Conservation (phyloP, 2,113 vertebrate genomes). For the Forbesichthys papilliferus region DNA sequence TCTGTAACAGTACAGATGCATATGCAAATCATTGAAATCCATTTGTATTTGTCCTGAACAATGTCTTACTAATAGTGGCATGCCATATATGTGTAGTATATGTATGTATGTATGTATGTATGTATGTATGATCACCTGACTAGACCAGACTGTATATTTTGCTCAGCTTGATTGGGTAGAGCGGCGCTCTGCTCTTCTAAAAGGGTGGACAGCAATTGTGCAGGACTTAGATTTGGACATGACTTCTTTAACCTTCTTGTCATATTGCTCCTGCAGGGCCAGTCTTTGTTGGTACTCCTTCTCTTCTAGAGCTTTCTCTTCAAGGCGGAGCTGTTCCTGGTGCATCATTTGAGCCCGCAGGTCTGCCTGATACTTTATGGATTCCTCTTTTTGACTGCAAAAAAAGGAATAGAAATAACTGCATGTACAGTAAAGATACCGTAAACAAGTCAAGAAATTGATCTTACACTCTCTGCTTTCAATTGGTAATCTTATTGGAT, state of each 20-base stretch:
- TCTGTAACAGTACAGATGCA: too few relatives aligned
- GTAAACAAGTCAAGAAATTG: too few relatives aligned
- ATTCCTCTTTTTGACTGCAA: slow-evolving; percentile 65
- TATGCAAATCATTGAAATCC: too few relatives aligned
- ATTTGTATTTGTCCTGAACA: too few relatives aligned
- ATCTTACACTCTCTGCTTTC: too few relatives aligned
- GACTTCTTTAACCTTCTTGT: slow-evolving; percentile 69
- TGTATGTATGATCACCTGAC: too few relatives aligned
- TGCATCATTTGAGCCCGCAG: slow-evolving; percentile 79
- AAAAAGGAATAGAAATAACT: background rate
- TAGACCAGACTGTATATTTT: too few relatives aligned
- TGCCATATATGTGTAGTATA: too few relatives aligned
- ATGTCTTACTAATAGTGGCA: too few relatives aligned
- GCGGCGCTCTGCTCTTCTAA: slow-evolving; percentile 71
- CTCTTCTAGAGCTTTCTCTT: slow-evolving; percentile 65
- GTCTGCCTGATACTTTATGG: slow-evolving; percentile 72
- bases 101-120: too few relatives aligned
- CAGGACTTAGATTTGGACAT: slow-evolving; percentile 52
- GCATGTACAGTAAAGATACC: background rate
- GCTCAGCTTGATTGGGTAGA: background rate
- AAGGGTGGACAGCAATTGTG: slow-evolving; percentile 68
- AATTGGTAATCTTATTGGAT: too few relatives aligned
- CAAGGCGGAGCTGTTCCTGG: slow-evolving; percentile 53
- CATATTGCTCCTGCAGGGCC: slow-evolving; percentile 59
- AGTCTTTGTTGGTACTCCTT: slow-evolving; percentile 64